A percentile compares a stretch with the other conserved stretches of the same genome.
Conservation (phyloP, 2,797 vertebrate genomes). For the Glossophaga mutica region DNA sequence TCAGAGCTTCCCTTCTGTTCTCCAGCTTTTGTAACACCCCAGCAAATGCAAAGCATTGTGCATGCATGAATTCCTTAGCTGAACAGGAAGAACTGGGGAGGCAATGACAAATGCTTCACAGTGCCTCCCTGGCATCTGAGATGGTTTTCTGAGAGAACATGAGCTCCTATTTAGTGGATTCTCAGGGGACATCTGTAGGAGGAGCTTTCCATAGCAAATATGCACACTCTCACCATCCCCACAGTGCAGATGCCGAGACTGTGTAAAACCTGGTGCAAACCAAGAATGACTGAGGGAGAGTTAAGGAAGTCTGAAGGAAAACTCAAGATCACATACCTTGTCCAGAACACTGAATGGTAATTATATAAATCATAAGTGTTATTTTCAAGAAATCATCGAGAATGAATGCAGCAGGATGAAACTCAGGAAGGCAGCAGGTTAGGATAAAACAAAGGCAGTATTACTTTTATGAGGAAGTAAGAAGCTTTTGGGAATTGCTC, state of each 20-base stretch:
- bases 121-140: conserved; percentile 60
- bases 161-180: conserved; percentile 41
- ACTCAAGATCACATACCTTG: not conserved
- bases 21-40: conserved; percentile 45
- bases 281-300: not conserved
- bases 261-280: not conserved
- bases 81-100: conserved; percentile 53
- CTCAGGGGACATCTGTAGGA: conserved; percentile 66
- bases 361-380: not conserved
- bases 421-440: not conserved
- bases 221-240: conserved; percentile 18
- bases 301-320: not conserved
- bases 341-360: not conserved
- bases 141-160: conserved; percentile 60
- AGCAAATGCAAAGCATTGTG: conserved; percentile 51
- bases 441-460: not conserved
- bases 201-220: conserved; percentile 65
- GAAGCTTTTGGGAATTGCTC: conserved; percentile 1
- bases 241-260: conserved; percentile 17
- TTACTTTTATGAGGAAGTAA: not conserved
- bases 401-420: not conserved
- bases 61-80: conserved; percentile 46
- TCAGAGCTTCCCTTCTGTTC: conserved; percentile 63
- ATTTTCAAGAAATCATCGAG: not conserved
- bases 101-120: conserved; percentile 43